A percentile compares a stretch with the other conserved stretches of the same genome.
Evolutionary conservation across 2,888 invertebrate species (phyloP).

Genomic region (Nymphalis urticae): DNA sequence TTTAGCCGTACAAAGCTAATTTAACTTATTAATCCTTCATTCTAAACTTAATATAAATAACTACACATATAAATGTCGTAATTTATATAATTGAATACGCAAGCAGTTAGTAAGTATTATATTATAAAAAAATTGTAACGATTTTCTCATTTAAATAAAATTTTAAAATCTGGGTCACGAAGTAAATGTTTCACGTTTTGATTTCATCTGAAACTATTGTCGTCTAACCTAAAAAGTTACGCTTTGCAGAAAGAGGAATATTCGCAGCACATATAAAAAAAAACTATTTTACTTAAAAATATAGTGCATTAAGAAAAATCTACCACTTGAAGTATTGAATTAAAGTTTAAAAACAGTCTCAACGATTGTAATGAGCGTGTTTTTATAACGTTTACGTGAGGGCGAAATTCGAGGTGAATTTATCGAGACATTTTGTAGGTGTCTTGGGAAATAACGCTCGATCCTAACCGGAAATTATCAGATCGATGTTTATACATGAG

Average conservation of each 20-base stretch:
- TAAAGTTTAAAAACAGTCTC: neutral
- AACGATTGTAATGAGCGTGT: neutral
- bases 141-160: neutral
- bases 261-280: neutral
- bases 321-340: too few relatives aligned
- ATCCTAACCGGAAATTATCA: constrained; percentile 19
- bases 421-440: constrained; percentile 13
- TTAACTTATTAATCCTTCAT: neutral
- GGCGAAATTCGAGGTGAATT: neutral
- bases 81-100: too few relatives aligned
- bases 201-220: constrained; percentile 10
- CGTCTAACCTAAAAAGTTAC: constrained; percentile 2
- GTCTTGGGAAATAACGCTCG: constrained; percentile 20
- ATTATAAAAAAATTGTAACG: neutral
- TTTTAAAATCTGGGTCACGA: constrained; percentile 3
- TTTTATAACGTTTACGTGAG: neutral
- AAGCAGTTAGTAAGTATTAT: neutral
- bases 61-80: neutral
- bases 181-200: constrained; percentile 5
- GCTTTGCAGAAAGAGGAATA: neutral
- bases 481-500: constrained; percentile 5
- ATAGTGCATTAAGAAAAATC: too few relatives aligned
- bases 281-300: too few relatives aligned
- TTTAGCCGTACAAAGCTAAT: constrained; percentile 1
- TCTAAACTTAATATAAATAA: constrained; percentile 1